Conservation (phyloP, 2,888 invertebrate genomes). For the Drosophila silvestris region DNA sequence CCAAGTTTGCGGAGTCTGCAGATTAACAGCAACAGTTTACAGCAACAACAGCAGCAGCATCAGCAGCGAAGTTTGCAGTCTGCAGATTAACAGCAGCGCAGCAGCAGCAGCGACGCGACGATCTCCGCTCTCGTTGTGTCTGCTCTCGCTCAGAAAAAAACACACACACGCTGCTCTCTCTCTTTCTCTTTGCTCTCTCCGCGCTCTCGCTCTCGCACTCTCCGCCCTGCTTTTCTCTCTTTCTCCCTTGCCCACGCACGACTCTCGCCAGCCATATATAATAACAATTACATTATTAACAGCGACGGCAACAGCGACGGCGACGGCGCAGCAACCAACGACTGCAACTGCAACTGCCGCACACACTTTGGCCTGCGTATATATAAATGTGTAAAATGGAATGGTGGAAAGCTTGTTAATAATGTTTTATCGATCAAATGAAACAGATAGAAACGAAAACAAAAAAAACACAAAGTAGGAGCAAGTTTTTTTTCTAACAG, state of each 20-base stretch:
- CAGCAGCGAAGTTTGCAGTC: conserved; percentile 45
- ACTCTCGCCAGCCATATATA: conserved; percentile 53
- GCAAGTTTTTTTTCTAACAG: conserved; percentile 1
- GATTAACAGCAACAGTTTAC: conserved; percentile 52
- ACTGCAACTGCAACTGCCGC: conserved; percentile 73
- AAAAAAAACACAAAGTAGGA: conserved; percentile 15
- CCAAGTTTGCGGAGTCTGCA: conserved; percentile 43
- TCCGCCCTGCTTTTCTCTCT: conserved; percentile 44
- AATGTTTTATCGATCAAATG: conserved; percentile 53
- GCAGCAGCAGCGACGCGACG: conserved; percentile 57
- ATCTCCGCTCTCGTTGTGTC: conserved; percentile 60
- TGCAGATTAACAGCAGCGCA: conserved; percentile 52
- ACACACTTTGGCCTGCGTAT: conserved; percentile 81
- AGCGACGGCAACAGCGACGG: conserved; percentile 49
- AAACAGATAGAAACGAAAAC: conserved; percentile 52
- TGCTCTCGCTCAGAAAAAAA: conserved; percentile 36
- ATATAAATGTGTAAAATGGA: conserved; percentile 75
- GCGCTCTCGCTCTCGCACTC: conserved; percentile 47
- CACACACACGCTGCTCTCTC: conserved; percentile 42
- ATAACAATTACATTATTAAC: conserved; percentile 58
- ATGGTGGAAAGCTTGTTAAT: conserved; percentile 78
- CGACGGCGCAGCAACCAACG: conserved; percentile 31
- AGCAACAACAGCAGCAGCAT: conserved; percentile 43
- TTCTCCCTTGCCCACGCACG: conserved; percentile 57
- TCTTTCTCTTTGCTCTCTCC: conserved; percentile 42